Evolutionary conservation across 2,888 invertebrate genomes (phyloP).

Genomic region (Pyrocoelia pectoralis): DNA sequence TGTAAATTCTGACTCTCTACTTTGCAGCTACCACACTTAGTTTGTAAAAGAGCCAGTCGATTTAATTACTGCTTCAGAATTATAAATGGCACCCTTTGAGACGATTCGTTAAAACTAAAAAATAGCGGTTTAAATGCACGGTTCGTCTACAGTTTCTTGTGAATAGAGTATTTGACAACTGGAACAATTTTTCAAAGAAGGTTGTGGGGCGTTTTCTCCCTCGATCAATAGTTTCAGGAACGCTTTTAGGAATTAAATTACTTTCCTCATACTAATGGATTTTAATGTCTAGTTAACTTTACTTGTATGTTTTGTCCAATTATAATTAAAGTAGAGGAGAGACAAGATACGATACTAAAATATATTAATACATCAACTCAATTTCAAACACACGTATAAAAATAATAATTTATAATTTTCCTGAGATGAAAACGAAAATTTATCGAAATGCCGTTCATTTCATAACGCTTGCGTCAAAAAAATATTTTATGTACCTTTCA

Average conservation of each 20-base stretch:
- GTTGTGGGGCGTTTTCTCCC: not conserved
- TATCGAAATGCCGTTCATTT: not conserved
- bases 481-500: not conserved
- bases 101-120: conserved; percentile 10
- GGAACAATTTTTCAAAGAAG: conserved; percentile 9
- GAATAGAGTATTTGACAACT: conserved; percentile 11
- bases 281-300: conserved; percentile 10
- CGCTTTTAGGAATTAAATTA: conserved; percentile 13
- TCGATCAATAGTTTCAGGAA: conserved; percentile 12
- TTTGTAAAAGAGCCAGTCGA: not conserved
- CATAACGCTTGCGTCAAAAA: not conserved
- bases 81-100: conserved; percentile 5
- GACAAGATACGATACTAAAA: not conserved
- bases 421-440: not conserved
- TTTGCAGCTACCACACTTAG: conserved; percentile 3
- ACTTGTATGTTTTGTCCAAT: conserved; percentile 9
- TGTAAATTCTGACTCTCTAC: not conserved
- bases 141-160: conserved; percentile 9
- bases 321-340: not conserved
- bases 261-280: conserved; percentile 10
- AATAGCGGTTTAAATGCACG: conserved; percentile 12
- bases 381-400: too few species aligned
- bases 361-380: not conserved
- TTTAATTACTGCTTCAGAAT: conserved; percentile 10
- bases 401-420: too few species aligned